Conservation (phyloP, 2,113 vertebrate species). For the Mastomys coucha region DNA sequence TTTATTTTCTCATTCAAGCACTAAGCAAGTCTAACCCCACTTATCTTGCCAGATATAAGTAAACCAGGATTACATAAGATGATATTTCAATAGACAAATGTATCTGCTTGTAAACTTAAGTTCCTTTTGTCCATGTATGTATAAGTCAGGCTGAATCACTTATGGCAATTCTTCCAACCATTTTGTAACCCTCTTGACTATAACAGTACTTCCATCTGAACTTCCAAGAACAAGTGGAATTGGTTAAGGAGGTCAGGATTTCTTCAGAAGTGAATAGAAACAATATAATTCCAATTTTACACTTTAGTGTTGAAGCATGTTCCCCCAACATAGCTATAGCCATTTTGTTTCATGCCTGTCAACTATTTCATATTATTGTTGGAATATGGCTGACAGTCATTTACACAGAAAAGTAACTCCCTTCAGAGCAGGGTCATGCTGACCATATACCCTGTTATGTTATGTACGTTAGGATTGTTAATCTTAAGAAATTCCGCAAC, state of each 20-base stretch:
- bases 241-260: not conserved
- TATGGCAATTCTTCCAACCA: not conserved
- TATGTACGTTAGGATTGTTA: no score
- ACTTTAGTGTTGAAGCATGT: no score
- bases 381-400: no score
- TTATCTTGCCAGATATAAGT: not conserved
- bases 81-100: not conserved
- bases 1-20: no score
- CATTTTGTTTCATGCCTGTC: no score
- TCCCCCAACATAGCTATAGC: no score
- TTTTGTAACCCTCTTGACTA: not conserved
- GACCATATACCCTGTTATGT: no score
- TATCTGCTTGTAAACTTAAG: not conserved
- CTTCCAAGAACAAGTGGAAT: no score
- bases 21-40: not conserved
- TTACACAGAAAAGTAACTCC: no score
- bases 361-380: no score
- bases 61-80: not conserved
- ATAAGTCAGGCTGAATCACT: not conserved
- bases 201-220: not conserved
- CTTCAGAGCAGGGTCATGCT: no score
- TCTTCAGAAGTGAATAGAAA: not conserved
- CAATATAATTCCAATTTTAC: not conserved
- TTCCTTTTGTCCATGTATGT: not conserved
- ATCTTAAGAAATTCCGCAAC: no score